These are phyloP conservation scores for Ceratothoa steindachneri DNA, from an alignment of 2,888 invertebrate genomes.

Conservation along the genomic window DNA sequence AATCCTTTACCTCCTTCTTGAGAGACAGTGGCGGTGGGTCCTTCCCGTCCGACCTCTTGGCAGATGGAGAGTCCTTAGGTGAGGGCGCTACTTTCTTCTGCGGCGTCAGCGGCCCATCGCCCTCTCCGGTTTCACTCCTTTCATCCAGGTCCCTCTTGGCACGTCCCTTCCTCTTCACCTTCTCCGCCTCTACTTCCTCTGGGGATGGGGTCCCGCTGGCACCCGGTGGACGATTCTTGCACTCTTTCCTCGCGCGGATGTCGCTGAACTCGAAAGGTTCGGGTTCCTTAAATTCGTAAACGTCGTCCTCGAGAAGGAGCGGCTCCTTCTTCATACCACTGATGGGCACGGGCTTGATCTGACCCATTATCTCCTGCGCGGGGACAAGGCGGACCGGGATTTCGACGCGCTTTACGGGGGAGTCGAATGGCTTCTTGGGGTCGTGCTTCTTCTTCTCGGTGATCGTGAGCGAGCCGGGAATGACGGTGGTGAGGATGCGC, in stretches of 20 bases:
- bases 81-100: conserved; percentile 20
- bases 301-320: conserved; percentile 35
- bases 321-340: conserved; percentile 25
- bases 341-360: conserved; percentile 20
- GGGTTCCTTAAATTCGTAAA: conserved; percentile 46
- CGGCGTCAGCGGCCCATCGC: conserved; percentile 25
- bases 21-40: conserved; percentile 6
- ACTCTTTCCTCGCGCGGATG: conserved; percentile 40
- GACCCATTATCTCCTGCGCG: conserved; percentile 22
- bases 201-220: not conserved
- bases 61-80: conserved; percentile 22
- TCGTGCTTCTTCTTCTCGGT: conserved; percentile 30
- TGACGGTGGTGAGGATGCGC: not conserved
- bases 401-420: conserved; percentile 22
- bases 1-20: conserved; percentile 14
- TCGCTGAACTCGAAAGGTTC: conserved; percentile 46
- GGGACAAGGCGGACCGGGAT: conserved; percentile 15
- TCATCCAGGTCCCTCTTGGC: conserved; percentile 24
- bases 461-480: conserved; percentile 23
- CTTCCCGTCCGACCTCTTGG: not conserved
- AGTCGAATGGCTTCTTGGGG: not conserved
- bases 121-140: conserved; percentile 24
- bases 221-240: not conserved
- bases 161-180: conserved; percentile 28
- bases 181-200: conserved; percentile 28